phyloP scores from a whole-genome alignment of 2,797 vertebrate genomes.

The Harpagifer antarcticus region DNA sequence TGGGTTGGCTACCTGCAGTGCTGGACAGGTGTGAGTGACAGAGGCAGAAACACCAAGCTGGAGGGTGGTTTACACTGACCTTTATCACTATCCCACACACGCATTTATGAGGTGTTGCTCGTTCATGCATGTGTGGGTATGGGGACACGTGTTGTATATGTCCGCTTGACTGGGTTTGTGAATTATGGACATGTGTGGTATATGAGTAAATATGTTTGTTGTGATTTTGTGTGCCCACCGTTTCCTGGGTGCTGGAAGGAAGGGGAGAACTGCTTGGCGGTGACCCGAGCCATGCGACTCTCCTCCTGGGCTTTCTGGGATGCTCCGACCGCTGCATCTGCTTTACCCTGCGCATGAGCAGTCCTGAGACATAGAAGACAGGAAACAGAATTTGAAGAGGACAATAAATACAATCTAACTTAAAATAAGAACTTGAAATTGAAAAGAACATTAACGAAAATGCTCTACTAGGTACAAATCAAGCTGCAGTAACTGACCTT shows the following conservation, averaged over 20 bases:
- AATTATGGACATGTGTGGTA: neutral
- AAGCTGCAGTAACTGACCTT: slow-evolving; percentile 8
- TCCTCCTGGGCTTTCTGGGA: slow-evolving; percentile 97
- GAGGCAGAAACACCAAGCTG: slow-evolving; percentile 54
- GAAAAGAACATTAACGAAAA: slow-evolving; percentile 6
- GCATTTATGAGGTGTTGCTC: slow-evolving; percentile 23
- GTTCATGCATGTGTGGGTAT: no score
- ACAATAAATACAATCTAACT: neutral
- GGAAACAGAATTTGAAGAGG: neutral
- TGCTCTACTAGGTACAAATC: neutral
- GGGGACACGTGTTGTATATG: no score
- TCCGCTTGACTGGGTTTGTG: no score
- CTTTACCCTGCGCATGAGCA: slow-evolving; percentile 94
- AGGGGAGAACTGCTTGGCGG: slow-evolving; percentile 98
- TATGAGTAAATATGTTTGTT: neutral
- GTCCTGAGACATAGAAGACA: slow-evolving; percentile 86
- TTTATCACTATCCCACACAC: slow-evolving; percentile 59
- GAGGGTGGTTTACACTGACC: slow-evolving; percentile 72
- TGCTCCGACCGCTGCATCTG: slow-evolving; percentile 90
- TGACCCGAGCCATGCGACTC: slow-evolving; percentile 94
- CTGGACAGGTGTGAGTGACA: slow-evolving; percentile 66
- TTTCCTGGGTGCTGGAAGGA: slow-evolving; percentile 97
- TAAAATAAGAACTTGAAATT: neutral
- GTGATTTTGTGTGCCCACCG: slow-evolving; percentile 81
- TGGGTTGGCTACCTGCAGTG: slow-evolving; percentile 50